Conservation (phyloP, 2,113 vertebrate species). For the Gymnobelideus leadbeateri region DNA sequence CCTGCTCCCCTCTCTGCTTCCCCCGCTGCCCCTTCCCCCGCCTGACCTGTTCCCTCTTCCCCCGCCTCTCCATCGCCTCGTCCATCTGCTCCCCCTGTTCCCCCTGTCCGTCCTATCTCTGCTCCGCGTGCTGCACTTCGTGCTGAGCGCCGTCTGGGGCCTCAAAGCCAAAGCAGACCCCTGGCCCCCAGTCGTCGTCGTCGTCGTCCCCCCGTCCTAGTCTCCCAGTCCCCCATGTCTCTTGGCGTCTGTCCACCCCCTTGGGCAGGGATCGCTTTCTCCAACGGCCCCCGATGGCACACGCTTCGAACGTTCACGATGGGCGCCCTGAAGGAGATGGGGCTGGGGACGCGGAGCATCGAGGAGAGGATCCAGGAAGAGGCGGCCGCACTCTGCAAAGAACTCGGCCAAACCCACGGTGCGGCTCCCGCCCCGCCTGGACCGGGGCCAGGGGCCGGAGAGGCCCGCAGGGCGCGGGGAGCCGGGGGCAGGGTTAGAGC, state of each 20-base stretch:
- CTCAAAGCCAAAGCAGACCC: neutral
- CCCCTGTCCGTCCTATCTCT: neutral
- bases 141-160: neutral
- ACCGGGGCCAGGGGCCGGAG: too few species aligned
- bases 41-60: neutral
- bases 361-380: slow-evolving; percentile 43
- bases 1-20: neutral
- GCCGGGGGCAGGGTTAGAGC: too few species aligned
- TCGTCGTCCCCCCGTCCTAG: neutral
- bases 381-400: neutral
- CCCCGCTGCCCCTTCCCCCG: neutral
- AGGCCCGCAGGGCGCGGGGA: too few species aligned
- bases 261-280: slow-evolving; percentile 18
- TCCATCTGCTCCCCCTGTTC: neutral
- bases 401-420: slow-evolving; percentile 47
- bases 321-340: neutral
- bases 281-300: neutral
- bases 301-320: slow-evolving; percentile 22
- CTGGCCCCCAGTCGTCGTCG: neutral
- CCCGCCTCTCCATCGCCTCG: neutral
- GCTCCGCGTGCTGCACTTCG: neutral
- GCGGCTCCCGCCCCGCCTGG: neutral
- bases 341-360: neutral
- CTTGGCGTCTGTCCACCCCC: neutral
- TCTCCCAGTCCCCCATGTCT: neutral